phyloP scores from a whole-genome alignment of 2,797 vertebrate genomes.

The Pteropus rufus region DNA sequence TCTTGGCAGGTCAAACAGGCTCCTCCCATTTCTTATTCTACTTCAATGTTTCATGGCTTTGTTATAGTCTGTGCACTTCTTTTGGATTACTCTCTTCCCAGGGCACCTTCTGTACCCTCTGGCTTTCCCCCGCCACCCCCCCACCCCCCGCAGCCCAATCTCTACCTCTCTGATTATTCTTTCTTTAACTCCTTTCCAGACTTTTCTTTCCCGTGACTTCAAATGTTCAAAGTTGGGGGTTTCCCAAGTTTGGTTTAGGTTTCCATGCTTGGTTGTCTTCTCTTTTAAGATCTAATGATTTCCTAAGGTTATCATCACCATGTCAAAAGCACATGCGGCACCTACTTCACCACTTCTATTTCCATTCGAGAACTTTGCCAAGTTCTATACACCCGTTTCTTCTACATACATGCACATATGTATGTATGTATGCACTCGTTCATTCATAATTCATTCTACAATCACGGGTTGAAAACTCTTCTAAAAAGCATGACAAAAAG shows the following conservation, averaged over 20 bases:
- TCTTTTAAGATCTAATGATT: neutral
- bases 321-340: neutral
- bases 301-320: neutral
- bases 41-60: fast-evolving
- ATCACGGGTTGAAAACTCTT: fast-evolving
- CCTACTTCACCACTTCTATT: neutral
- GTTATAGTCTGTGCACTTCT: too few species aligned
- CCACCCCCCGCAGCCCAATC: fast-evolving
- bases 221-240: neutral
- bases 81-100: neutral
- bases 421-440: neutral
- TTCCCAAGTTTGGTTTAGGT: neutral
- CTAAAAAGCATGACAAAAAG: neutral
- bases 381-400: neutral
- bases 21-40: fast-evolving
- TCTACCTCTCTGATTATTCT: neutral
- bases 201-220: neutral
- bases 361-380: neutral
- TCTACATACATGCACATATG: neutral
- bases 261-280: neutral
- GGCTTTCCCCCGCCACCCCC: too few species aligned
- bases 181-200: neutral
- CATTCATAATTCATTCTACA: neutral
- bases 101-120: neutral
- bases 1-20: neutral